Base-by-base conservation (phyloP, 2,113 vertebrate genomes). In the Oceanites oceanicus region DNA sequence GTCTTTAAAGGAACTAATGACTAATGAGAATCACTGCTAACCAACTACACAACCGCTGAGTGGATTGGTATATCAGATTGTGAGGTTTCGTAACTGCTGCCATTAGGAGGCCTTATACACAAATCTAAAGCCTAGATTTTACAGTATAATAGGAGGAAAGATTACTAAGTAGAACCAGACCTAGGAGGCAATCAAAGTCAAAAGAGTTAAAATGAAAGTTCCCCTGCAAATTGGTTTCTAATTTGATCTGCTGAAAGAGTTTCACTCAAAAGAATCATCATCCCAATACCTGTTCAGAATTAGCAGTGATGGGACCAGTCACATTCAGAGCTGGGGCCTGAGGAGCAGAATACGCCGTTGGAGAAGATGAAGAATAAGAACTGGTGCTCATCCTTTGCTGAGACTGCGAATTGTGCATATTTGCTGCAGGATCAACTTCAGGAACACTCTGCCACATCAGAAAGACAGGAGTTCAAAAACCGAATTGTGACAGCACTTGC, bases 241-340 rank as follows among this genome's bases (percentile, higher is more conserved):
- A 68, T 75, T 49, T n/a, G 22, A 90, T 58, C 55, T 72, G 67
- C 62, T 91, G 62, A 63, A 84, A 79, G 66, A 63, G 56, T 42
- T 27, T 61, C 62, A 63, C 44, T 87, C 4, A 14, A 55, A 74
- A 67, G 62, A 94, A 77, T 55, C 78, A 50, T 32, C 49, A 83
- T 32, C 63, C 40, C 81, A 68, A 32, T 98, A 99, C 99, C 99
- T 99, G 99, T 97, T 99, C 99, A 13, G 99, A 98, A 80, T 98
- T 99, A 90, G 99, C 99, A 81, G 98, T 99, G 97, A 99, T 99
- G 93, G 99, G 97, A 91, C 99, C 99, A 61, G 98, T 97, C 58
- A 99, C 96, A 9, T 96, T 98, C 91, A 99, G 92, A 91, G 97
- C 97, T 8, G 98, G 98, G 88, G 98, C 98, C 97, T 98, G 98